Evolutionary conservation across 2,888 invertebrate species (phyloP), one percentile per base, ranked within the genome.

Genomic region (Anagyrus pseudococci): DNA sequence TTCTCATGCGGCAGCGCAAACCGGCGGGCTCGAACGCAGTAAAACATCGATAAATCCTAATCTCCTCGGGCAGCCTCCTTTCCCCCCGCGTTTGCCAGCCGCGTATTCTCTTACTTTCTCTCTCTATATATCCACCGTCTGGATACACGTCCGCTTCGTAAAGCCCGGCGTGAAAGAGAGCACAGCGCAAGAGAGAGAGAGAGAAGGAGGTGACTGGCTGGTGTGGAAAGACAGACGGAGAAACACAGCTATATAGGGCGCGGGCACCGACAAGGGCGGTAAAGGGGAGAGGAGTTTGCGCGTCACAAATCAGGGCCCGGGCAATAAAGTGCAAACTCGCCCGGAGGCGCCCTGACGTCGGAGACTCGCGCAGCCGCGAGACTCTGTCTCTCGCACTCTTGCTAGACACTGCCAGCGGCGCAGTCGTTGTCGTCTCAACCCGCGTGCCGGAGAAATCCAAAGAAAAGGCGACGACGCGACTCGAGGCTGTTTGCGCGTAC

Each of bases 41-140:
- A 59, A 59, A 66, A 66, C 55, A 62, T 57, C 66, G 54, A 66
- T 66, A 66, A 66, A 66, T 66, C 59, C 59, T 58, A 66, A 66
- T 66, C 62, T 65, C 50, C 43, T 25, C 49, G 3, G 25, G 13
- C 19, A 22, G 2, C 40, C 23, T 43, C 22, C 4, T 26, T 46
- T 20, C 13, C 43, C 19, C 43, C 23, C 17, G 22, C 41, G 23
- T 19, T 6, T 23, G 19, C 20, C 15, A 3, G 0, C n/a, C n/a
- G n/a, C n/a, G n/a, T n/a, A n/a, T n/a, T n/a, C n/a, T n/a, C n/a
- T n/a, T n/a, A n/a, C n/a, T n/a, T n/a, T n/a, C n/a, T n/a, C n/a
- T n/a, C n/a, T n/a, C n/a, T n/a, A n/a, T n/a, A n/a, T n/a, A n/a
- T n/a, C n/a, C n/a, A n/a, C n/a, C 10, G 15, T 17, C 19, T 41